Conservation (phyloP, 2,113 vertebrate genomes). For the Tachuris rubrigastra region DNA sequence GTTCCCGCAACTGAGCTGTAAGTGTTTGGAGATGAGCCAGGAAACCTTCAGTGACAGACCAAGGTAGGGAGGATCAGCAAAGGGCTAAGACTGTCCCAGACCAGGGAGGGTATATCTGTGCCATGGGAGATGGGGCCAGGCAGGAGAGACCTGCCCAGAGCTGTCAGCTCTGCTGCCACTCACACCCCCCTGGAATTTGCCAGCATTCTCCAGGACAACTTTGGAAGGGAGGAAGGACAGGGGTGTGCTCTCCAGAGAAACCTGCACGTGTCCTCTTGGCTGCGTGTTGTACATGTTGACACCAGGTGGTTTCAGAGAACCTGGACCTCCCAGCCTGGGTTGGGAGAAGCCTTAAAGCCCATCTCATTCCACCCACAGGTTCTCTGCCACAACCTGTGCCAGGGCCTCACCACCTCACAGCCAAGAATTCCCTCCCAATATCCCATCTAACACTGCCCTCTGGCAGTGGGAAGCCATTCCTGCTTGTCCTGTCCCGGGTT, state of each 20-base stretch:
- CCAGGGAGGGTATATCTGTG: background rate
- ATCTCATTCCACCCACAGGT: background rate
- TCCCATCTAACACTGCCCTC: background rate
- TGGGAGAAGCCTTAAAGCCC: background rate
- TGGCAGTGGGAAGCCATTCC: background rate
- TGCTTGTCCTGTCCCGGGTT: background rate
- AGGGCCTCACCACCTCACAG: background rate
- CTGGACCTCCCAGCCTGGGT: background rate
- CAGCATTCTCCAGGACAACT: accelerated
- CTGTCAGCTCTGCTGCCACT: background rate
- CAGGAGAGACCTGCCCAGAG: background rate
- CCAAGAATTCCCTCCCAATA: background rate
- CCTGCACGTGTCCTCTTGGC: background rate
- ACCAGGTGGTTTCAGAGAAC: background rate
- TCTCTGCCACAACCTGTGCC: background rate
- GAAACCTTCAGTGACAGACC: background rate
- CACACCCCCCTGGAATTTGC: background rate
- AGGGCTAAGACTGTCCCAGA: background rate
- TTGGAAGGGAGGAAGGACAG: background rate
- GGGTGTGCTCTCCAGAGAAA: background rate
- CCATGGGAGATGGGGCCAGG: background rate
- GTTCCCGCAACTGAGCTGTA: background rate
- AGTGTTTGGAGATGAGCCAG: background rate
- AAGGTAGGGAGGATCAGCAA: background rate
- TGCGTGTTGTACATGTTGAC: background rate